Base-by-base conservation (phyloP, 2,113 vertebrate genomes). In the Zosterops japonicus region DNA sequence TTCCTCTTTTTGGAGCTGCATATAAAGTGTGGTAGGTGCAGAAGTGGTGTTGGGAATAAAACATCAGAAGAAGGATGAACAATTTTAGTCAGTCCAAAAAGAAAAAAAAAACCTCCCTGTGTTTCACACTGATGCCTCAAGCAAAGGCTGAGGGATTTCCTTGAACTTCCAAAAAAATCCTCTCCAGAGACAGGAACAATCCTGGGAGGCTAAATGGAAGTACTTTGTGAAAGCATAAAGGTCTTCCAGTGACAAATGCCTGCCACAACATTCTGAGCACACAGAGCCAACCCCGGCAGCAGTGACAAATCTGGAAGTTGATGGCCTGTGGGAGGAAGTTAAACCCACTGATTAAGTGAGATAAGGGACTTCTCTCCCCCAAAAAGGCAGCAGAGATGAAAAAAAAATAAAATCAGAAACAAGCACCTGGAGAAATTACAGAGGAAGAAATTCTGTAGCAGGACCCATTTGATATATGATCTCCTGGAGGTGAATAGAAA, bases 81-180 rank as follows among this genome's bases (percentile, higher is more conserved):
- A 53, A 64, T 83, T 95, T 92, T 71, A 94, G 23, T 49, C 91
- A 89, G 64, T 20, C 57, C 42, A 81, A 78, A 80, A 89, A 94
- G 75, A 80, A 87, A 94, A 55, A 55, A n/a, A 22, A 49, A 94
- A 59, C 89, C 81, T 95, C 68, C 61, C 35, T 0, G 2, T 74
- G 83, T 96, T 74, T 92, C 83, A 87, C 44, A 68, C n/a, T 49
- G 85, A 52, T 75, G 86, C 91, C 93, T 95, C 82, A 35, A 91
- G 93, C 83, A 90, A 95, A 25, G 33, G 89, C 95, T 90, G 81
- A 85, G 65, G 65, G 87, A 95, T 94, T 70, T 95, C 91, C 93
- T 91, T 97, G 69, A 94, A 91, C 79, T 76, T 90, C 53, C 53
- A 52, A 79, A 90, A 84, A 85, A 47, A 85, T 31, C 80, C 33